A percentile compares a stretch with the other conserved stretches of the same genome.
phyloP scores from a whole-genome alignment of 2,113 vertebrate genomes.

The Scophthalmus maximus region DNA sequence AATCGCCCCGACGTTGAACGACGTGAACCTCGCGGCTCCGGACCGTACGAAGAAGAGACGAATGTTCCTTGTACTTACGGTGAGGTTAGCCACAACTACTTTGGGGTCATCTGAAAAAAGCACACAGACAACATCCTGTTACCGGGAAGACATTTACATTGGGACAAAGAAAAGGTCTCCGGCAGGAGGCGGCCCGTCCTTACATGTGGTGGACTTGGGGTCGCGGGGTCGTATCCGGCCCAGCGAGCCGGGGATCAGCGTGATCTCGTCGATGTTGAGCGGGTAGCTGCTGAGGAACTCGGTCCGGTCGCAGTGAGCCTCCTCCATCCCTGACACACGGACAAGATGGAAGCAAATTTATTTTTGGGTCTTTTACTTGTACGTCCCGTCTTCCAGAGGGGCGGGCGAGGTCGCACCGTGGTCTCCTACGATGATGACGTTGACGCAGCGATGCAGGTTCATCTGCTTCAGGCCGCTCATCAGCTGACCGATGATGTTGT shows the following conservation, averaged over 20 bases:
- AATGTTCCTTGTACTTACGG: slow-evolving; percentile 85
- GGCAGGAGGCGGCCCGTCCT: slow-evolving; percentile 47
- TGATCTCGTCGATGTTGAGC: slow-evolving; percentile 91
- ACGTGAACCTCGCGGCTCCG: no score
- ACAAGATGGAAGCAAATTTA: background rate
- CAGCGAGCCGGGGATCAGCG: slow-evolving; percentile 91
- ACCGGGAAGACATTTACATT: no score
- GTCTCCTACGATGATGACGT: slow-evolving; percentile 96
- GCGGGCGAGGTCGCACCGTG: slow-evolving; percentile 88
- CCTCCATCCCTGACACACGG: slow-evolving; percentile 91
- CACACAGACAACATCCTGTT: no score
- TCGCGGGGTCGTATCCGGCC: slow-evolving; percentile 90
- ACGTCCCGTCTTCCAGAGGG: no score
- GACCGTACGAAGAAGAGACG: no score
- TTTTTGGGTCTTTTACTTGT: no score
- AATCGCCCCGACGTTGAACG: background rate
- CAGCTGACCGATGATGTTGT: slow-evolving; percentile 94
- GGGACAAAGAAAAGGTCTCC: no score
- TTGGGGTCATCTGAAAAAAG: slow-evolving; percentile 91
- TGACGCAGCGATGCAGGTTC: slow-evolving; percentile 94
- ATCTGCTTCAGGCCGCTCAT: slow-evolving; percentile 98
- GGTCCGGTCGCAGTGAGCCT: slow-evolving; percentile 92
- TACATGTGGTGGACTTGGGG: slow-evolving; percentile 87
- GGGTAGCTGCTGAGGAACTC: slow-evolving; percentile 95
- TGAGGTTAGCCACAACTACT: slow-evolving; percentile 93